Evolutionary conservation across 2,888 invertebrate genomes (phyloP).

Genomic region (Dolichomitus sp.): DNA sequence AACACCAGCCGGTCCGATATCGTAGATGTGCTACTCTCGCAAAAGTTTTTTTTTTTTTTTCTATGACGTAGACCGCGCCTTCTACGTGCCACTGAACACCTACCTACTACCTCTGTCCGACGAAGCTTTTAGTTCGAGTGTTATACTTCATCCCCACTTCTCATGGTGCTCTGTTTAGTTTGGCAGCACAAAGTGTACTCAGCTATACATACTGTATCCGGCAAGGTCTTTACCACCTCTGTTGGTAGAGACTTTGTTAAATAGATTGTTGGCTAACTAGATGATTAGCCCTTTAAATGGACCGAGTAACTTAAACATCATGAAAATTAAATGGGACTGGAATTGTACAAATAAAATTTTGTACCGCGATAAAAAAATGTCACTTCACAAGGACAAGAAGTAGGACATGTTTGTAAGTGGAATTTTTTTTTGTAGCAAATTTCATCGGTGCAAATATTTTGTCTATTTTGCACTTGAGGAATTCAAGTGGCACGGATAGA

Average conservation of each 20-base stretch:
- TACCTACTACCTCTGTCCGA: background rate
- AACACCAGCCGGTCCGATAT: constrained; percentile 42
- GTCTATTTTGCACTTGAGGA: no score
- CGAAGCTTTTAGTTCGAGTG: constrained; percentile 63
- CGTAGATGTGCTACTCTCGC: constrained; percentile 2
- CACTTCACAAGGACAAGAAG: no score
- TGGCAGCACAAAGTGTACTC: constrained; percentile 26
- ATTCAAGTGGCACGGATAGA: no score
- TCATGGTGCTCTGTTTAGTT: constrained; percentile 46
- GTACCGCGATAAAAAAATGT: no score
- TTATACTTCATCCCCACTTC: constrained; percentile 29
- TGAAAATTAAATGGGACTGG: no score
- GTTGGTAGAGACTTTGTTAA: background rate
- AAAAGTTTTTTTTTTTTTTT: constrained; percentile 16
- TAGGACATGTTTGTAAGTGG: no score
- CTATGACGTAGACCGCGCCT: constrained; percentile 22
- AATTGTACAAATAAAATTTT: no score
- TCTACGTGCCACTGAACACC: constrained; percentile 13
- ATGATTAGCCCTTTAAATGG: background rate
- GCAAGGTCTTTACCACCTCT: background rate
- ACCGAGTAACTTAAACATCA: no score
- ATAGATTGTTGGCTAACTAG: background rate
- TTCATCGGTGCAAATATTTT: no score
- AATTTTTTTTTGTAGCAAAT: no score
- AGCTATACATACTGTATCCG: constrained; percentile 1